Percentiles rank a stretch among this genome's conserved stretches.
Conservation (phyloP, 2,888 invertebrate species). For the Drosophila maculinotata region DNA sequence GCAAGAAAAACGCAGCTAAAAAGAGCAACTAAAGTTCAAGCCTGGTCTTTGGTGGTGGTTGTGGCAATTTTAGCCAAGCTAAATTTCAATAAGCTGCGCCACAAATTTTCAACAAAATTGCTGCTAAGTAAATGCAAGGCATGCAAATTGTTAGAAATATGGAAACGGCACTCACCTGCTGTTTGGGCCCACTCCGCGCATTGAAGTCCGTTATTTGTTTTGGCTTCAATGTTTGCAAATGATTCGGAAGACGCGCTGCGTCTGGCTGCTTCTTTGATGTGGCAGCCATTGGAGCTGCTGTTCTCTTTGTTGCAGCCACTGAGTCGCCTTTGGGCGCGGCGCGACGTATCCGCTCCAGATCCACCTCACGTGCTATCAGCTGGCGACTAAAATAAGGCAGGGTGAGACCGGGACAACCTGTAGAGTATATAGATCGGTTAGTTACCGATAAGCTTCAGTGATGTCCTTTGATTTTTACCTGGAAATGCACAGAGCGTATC, state of each 20-base stretch:
- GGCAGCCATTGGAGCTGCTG: neutral
- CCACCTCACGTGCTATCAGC: slow-evolving; percentile 92
- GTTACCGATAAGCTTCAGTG: slow-evolving; percentile 1
- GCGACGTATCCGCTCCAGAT: slow-evolving; percentile 90
- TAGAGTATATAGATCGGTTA: neutral
- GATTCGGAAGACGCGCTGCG: slow-evolving; percentile 87
- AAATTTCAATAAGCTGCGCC: slow-evolving; percentile 41
- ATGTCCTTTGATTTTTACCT: slow-evolving; percentile 60
- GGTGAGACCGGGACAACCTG: slow-evolving; percentile 81
- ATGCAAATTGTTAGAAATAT: slow-evolving; percentile 65
- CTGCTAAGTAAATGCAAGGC: slow-evolving; percentile 80
- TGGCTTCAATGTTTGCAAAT: slow-evolving; percentile 89
- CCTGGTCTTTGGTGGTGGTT: slow-evolving; percentile 16
- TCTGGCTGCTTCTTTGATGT: slow-evolving; percentile 50
- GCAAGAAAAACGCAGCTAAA: slow-evolving; percentile 9
- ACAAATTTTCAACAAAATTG: slow-evolving; percentile 75
- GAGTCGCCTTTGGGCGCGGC: slow-evolving; percentile 80
- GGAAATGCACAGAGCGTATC: slow-evolving; percentile 86
- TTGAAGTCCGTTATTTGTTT: slow-evolving; percentile 85
- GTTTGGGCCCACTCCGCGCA: slow-evolving; percentile 81
- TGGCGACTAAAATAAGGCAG: slow-evolving; percentile 91
- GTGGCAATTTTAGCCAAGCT: slow-evolving; percentile 25
- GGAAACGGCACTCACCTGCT: slow-evolving; percentile 70
- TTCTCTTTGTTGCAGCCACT: slow-evolving; percentile 10
- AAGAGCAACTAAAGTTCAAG: slow-evolving; percentile 7